Evolutionary conservation across 2,797 vertebrate genomes (phyloP).

Genomic region (Molossus molossus): DNA sequence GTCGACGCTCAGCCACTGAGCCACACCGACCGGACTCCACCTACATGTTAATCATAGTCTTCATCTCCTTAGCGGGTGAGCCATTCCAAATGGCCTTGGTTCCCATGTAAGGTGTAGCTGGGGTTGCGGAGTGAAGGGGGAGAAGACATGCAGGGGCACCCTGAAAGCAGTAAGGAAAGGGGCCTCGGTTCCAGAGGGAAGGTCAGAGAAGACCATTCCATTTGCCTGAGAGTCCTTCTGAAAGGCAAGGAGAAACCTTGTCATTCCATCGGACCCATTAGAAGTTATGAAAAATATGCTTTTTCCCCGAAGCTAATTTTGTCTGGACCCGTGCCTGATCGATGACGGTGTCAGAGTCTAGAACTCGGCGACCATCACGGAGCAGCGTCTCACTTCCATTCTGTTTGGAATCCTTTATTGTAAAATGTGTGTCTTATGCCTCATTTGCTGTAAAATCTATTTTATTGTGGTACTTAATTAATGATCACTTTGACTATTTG

Average conservation of each 20-base stretch:
- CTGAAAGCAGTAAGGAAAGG: not conserved
- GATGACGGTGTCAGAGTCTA: constrained; percentile 60
- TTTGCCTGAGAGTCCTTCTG: constrained; percentile 40
- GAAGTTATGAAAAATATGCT: constrained; percentile 69
- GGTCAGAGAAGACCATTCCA: not conserved
- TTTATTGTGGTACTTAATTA: constrained; percentile 88
- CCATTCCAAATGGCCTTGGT: not conserved
- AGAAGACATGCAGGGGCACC: not conserved
- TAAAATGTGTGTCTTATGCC: constrained; percentile 86
- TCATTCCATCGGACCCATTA: constrained; percentile 55
- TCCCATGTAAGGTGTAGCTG: not conserved
- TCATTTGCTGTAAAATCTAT: constrained; percentile 88
- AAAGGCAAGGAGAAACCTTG: constrained; percentile 41
- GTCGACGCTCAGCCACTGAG: no score
- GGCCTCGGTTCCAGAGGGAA: not conserved
- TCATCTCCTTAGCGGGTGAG: not conserved
- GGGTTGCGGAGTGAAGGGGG: not conserved
- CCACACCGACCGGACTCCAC: not conserved
- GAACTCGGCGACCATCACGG: constrained; percentile 71
- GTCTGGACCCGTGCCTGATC: not conserved
- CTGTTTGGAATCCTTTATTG: constrained; percentile 83
- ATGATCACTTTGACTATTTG: constrained; percentile 85
- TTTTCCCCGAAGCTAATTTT: constrained; percentile 2
- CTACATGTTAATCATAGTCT: not conserved
- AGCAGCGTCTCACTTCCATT: constrained; percentile 79